Conservation (phyloP, 2,888 invertebrate species). For the Andricus quercusramuli region DNA sequence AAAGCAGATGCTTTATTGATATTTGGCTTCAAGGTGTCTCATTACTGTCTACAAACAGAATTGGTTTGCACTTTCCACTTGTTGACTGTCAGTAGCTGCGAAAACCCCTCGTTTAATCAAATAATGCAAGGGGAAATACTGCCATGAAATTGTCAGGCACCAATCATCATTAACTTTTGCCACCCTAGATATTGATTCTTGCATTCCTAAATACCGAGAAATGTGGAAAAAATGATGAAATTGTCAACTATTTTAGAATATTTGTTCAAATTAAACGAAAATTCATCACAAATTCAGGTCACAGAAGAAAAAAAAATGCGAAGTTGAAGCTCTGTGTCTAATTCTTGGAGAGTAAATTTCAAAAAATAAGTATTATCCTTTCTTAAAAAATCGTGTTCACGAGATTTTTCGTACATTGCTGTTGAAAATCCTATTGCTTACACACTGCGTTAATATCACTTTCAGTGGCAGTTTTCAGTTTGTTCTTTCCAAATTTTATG, state of each 20-base stretch:
- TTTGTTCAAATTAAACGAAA: no score
- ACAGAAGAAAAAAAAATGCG: no score
- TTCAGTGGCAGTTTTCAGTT: no score
- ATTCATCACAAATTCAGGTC: no score
- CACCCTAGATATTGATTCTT: neutral
- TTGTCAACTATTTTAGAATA: neutral
- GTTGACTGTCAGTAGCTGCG: slow-evolving; percentile 25
- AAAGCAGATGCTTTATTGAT: slow-evolving; percentile 4
- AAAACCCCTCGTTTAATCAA: neutral
- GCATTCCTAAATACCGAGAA: neutral
- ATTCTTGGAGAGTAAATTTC: no score
- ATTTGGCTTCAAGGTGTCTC: slow-evolving; percentile 45
- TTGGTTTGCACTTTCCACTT: slow-evolving; percentile 39
- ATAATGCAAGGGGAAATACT: neutral
- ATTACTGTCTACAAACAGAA: slow-evolving; percentile 44
- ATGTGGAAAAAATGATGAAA: neutral
- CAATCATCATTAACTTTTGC: neutral
- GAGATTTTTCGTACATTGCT: no score
- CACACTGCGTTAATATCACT: no score
- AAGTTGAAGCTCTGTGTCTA: no score
- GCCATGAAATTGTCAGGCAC: neutral
- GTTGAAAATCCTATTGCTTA: no score
- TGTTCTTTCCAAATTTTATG: no score
- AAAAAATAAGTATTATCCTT: no score
- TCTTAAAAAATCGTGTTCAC: no score